Evolutionary conservation across 2,797 vertebrate genomes (phyloP).

Genomic region (Ficedula albicollis): DNA sequence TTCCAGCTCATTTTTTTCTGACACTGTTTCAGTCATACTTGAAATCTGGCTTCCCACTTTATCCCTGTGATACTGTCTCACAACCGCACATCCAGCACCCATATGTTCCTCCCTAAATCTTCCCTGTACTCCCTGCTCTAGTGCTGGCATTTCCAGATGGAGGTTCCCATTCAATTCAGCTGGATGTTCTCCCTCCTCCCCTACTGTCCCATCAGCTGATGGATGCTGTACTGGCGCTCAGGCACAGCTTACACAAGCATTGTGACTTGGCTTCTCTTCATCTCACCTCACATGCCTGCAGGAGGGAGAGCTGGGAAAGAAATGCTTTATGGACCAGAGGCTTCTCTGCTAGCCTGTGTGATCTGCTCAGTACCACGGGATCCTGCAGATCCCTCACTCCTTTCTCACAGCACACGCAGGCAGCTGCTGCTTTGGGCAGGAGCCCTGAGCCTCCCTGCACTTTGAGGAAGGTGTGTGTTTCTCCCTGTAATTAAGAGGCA

Average conservation of each 20-base stretch:
- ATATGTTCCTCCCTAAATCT: background rate
- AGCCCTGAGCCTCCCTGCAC: background rate
- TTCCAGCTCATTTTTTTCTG: background rate
- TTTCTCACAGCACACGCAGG: background rate
- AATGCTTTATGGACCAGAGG: background rate
- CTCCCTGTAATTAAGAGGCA: background rate
- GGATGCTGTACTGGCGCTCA: background rate
- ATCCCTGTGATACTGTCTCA: background rate
- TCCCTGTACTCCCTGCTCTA: background rate
- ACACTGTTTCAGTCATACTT: background rate
- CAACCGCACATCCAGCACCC: background rate
- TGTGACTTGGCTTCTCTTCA: background rate
- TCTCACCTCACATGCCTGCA: background rate
- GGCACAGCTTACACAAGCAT: background rate
- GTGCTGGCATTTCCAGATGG: background rate
- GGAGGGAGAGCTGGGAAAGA: background rate
- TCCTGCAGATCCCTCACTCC: background rate
- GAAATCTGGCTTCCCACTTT: slow-evolving; percentile 1
- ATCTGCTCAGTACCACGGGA: background rate
- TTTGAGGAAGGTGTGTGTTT: background rate
- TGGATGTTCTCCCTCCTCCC: background rate
- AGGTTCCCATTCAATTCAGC: background rate
- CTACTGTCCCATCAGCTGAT: background rate
- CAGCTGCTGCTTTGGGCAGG: background rate
- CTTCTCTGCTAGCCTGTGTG: background rate